Percentiles rank a stretch among this genome's conserved stretches.
phyloP scores from a whole-genome alignment of 2,113 vertebrate genomes.

The Sminthopsis crassicaudata region DNA sequence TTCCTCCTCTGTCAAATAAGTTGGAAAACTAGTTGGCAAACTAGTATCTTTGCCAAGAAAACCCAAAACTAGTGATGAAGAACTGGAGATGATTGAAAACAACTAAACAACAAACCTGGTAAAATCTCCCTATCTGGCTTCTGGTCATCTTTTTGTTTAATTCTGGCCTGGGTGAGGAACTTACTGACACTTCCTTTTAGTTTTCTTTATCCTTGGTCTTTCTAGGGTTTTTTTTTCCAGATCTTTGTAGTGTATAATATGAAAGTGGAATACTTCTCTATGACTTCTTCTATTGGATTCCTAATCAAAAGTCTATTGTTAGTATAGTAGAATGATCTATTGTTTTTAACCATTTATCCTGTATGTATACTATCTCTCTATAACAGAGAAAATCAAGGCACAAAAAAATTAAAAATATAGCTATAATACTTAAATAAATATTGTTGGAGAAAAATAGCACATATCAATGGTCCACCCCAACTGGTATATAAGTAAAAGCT shows the following conservation, averaged over 20 bases:
- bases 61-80: too few species aligned
- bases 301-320: not conserved
- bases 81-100: too few species aligned
- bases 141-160: not conserved
- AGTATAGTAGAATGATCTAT: constrained; percentile 1
- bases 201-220: constrained; percentile 19
- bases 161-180: too few species aligned
- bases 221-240: not conserved
- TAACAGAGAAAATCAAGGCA: constrained; percentile 35
- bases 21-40: too few species aligned
- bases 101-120: not conserved
- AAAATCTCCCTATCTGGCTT: not conserved
- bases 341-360: constrained; percentile 41
- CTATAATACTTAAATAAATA: not conserved
- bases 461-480: not conserved
- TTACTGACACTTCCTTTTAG: constrained; percentile 18
- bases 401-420: not conserved
- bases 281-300: constrained; percentile 3
- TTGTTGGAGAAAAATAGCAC: not conserved
- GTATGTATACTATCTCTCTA: not conserved
- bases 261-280: not conserved
- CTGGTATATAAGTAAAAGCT: not conserved
- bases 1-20: too few species aligned
- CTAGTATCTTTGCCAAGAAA: too few species aligned
- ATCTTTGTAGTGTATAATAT: not conserved